phyloP scores from a whole-genome alignment of 2,888 invertebrate species.

The Lepidocyrtinus sp. region DNA sequence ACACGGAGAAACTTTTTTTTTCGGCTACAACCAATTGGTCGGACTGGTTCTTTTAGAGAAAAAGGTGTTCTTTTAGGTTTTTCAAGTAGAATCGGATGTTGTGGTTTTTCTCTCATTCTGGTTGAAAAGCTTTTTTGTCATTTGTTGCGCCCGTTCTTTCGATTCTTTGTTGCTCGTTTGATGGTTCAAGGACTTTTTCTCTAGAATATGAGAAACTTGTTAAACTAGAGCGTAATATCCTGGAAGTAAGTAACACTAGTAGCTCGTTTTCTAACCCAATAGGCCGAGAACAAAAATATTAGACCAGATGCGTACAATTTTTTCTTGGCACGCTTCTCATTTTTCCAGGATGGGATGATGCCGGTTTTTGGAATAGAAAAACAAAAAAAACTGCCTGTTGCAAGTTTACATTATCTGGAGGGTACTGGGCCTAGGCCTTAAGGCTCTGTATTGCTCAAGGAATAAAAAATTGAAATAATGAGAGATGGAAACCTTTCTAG shows the following conservation, averaged over 20 bases:
- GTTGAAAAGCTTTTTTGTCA: conserved; percentile 41
- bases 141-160: conserved; percentile 33
- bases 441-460: conserved; percentile 5
- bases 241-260: conserved; percentile 32
- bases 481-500: conserved; percentile 2
- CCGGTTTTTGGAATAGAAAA: neutral
- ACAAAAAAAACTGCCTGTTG: conserved; percentile 40
- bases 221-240: conserved; percentile 42
- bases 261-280: neutral
- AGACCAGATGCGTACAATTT: conserved; percentile 8
- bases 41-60: conserved; percentile 6
- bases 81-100: conserved; percentile 49
- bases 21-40: neutral
- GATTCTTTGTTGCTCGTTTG: conserved; percentile 24
- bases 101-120: conserved; percentile 41
- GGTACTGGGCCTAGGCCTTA: too few species aligned
- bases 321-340: conserved; percentile 54
- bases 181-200: conserved; percentile 57
- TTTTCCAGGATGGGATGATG: conserved; percentile 23
- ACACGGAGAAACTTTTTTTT: too few species aligned
- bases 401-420: neutral
- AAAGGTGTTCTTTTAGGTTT: conserved; percentile 19
- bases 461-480: neutral
- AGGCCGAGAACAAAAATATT: neutral
- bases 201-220: conserved; percentile 23